A percentile compares a stretch with the other conserved stretches of the same genome.
Evolutionary conservation across 1,140 invertebrate genomes (phyloP).

Genomic region (Tetramorium parvispinum): DNA sequence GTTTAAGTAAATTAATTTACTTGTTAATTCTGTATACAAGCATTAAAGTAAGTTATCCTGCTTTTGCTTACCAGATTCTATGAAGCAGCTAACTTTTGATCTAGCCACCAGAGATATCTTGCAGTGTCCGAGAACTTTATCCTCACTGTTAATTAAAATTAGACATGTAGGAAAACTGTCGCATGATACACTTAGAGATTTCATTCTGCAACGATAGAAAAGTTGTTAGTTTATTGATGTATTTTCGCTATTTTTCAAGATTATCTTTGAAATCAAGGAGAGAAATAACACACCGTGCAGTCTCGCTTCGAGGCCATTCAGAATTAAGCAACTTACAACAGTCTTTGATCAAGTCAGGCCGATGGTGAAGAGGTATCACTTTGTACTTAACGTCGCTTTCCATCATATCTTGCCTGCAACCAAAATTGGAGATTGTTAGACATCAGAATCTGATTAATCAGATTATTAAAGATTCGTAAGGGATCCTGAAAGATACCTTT

Average conservation of each 20-base stretch:
- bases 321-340: slow-evolving; percentile 91
- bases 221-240: neutral
- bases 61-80: slow-evolving; percentile 88
- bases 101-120: slow-evolving; percentile 90
- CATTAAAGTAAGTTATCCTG: neutral
- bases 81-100: slow-evolving; percentile 89
- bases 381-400: slow-evolving; percentile 75
- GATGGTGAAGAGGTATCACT: slow-evolving; percentile 89
- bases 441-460: neutral
- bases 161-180: slow-evolving; percentile 90
- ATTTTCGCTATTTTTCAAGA: neutral
- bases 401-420: slow-evolving; percentile 78
- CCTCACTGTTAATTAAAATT: slow-evolving; percentile 87
- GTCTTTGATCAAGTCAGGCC: slow-evolving; percentile 88
- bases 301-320: slow-evolving; percentile 92
- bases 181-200: slow-evolving; percentile 89
- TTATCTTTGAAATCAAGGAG: neutral
- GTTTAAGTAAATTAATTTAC: neutral
- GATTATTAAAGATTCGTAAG: neutral
- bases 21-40: neutral
- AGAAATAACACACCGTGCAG: slow-evolving; percentile 86
- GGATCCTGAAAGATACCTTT: neutral
- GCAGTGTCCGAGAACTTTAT: slow-evolving; percentile 90
- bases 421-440: neutral
- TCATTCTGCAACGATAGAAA: slow-evolving; percentile 83